Conservation (phyloP, 2,113 vertebrate species). For the Leptosomus discolor region DNA sequence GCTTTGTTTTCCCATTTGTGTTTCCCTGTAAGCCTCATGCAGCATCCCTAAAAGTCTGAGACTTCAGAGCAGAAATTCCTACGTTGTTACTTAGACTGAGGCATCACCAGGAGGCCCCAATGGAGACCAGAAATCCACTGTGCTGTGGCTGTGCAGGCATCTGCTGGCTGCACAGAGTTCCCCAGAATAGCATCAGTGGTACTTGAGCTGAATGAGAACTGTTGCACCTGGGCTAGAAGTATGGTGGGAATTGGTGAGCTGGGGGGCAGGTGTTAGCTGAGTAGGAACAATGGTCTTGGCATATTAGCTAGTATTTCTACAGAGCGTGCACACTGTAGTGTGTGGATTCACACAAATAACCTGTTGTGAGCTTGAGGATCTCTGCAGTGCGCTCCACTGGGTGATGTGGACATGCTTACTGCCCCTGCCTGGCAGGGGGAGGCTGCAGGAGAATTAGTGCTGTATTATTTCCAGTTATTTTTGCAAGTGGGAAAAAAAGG, state of each 20-base stretch:
- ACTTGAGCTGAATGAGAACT: neutral
- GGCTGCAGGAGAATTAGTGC: neutral
- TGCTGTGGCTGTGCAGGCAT: neutral
- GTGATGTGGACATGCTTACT: rapidly evolving
- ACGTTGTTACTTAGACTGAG: neutral
- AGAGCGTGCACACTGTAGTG: rapidly evolving
- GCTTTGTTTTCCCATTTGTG: neutral
- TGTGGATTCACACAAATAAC: neutral
- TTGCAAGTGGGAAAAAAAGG: neutral
- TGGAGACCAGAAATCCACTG: neutral
- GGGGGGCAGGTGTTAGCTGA: neutral
- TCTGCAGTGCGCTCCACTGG: neutral
- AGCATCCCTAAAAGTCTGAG: neutral
- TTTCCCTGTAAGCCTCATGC: neutral
- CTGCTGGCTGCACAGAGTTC: neutral
- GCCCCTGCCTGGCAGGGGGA: neutral
- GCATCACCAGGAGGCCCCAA: neutral
- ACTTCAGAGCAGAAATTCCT: neutral
- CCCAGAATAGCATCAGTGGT: neutral
- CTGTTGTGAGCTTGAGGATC: neutral
- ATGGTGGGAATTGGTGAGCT: neutral
- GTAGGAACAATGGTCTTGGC: neutral
- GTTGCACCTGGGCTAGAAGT: neutral
- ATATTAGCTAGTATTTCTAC: neutral
- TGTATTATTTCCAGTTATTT: neutral